Evolutionary conservation across 2,888 invertebrate genomes (phyloP).

Genomic region (Acleris holmiana): DNA sequence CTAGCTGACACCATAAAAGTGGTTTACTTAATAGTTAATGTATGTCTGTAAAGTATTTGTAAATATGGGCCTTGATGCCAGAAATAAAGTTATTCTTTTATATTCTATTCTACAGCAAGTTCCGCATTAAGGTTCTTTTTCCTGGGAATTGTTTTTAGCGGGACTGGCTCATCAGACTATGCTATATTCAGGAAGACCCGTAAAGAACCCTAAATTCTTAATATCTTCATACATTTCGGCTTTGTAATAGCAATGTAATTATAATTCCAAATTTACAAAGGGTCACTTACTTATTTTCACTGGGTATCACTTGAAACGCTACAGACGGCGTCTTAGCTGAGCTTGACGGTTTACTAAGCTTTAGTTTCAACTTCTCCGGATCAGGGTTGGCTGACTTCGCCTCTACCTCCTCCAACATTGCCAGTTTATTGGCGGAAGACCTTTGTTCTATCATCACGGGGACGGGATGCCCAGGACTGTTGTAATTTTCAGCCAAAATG

Average conservation of each 20-base stretch:
- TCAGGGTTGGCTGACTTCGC: constrained; percentile 45
- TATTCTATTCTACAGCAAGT: too few species aligned
- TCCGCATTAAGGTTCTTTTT: too few species aligned
- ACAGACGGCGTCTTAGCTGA: constrained; percentile 73
- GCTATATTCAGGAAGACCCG: too few species aligned
- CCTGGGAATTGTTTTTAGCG: too few species aligned
- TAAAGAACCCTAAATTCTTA: too few species aligned
- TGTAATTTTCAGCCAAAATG: constrained; percentile 52
- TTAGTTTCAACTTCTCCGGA: constrained; percentile 47
- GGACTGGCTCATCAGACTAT: too few species aligned
- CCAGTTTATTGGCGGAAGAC: constrained; percentile 61
- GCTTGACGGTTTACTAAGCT: constrained; percentile 56
- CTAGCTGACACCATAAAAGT: too few species aligned
- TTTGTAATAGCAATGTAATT: not conserved
- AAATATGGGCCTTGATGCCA: too few species aligned
- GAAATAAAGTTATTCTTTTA: too few species aligned
- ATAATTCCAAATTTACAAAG: not conserved
- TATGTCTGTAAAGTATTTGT: too few species aligned
- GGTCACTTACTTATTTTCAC: constrained; percentile 73
- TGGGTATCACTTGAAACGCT: constrained; percentile 77
- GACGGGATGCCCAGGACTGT: constrained; percentile 52
- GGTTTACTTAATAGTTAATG: too few species aligned
- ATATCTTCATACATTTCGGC: too few species aligned
- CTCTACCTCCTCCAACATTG: constrained; percentile 57
- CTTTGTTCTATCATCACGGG: constrained; percentile 63